A percentile compares a stretch with the other conserved stretches of the same genome.
Conservation (phyloP, 2,113 vertebrate species). For the Cyprinodon brontotheroides region DNA sequence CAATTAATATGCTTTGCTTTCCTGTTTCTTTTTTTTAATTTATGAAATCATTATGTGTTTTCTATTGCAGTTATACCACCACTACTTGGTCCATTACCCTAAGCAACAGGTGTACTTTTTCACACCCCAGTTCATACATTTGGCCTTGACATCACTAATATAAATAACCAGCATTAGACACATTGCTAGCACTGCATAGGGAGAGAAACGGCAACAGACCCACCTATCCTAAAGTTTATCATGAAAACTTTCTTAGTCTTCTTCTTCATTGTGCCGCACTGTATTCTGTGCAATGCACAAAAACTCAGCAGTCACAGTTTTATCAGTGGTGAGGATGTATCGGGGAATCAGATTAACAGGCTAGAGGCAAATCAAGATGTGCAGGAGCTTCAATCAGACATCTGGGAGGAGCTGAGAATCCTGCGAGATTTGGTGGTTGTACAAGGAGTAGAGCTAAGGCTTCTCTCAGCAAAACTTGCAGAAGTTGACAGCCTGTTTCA, state of each 20-base stretch:
- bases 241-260: slow-evolving; percentile 12
- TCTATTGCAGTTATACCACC: too few species aligned
- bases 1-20: too few species aligned
- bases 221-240: background rate
- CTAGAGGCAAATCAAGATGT: background rate
- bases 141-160: slow-evolving; percentile 16
- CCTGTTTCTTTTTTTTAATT: too few species aligned
- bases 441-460: slow-evolving; percentile 24
- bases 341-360: background rate
- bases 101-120: slow-evolving; percentile 34
- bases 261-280: slow-evolving; percentile 14
- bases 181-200: background rate
- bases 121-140: slow-evolving; percentile 17
- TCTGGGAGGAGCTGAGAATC: slow-evolving; percentile 30
- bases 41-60: too few species aligned
- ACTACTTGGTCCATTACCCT: background rate
- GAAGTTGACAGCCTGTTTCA: slow-evolving; percentile 34
- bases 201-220: background rate
- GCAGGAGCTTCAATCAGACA: background rate
- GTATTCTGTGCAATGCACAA: slow-evolving; percentile 8
- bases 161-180: background rate
- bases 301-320: background rate
- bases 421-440: slow-evolving; percentile 36
- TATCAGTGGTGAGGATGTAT: background rate
- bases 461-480: slow-evolving; percentile 23